Evolutionary conservation across 1,140 invertebrate genomes (phyloP), one percentile per base, ranked within the genome.

Genomic region (Drosophila arizonae): DNA sequence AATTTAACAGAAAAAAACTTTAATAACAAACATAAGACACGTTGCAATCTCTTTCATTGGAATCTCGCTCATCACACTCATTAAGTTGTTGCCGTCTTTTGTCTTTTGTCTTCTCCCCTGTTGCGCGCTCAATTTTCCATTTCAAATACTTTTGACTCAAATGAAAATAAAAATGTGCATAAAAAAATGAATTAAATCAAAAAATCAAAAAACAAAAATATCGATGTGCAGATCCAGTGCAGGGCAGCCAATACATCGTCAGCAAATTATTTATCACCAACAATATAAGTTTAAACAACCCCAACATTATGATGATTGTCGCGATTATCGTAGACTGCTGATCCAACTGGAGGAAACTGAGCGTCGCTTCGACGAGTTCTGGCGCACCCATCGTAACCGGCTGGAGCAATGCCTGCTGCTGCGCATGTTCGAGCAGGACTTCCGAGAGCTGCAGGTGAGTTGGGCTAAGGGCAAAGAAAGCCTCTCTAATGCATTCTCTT

Each of bases 271-370:
- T 84, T 90, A 90, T 72, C 82, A 87, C 67, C 85, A 87, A 87
- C 82, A 79, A 87, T 84, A 87, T 77, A 90, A 81, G 71, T 80
- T 90, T 79, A 86, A 82, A 77, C 70, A 87, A 85, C 78, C 82
- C 21, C 81, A 90, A 90, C 78, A 85, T 78, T 82, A 82, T 87
- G 87, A 89, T 81, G 81, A 90, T 72, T 84, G 80, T 92, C 90
- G 77, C 75, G 77, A 84, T 86, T 88, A 85, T 85, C 85, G 72
- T 91, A 97, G 97, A 92, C 94, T 99, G 91, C 93, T 99, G 48
- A 95, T 98, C 33, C 97, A 99, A 93, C 93, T 99, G 78, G 97
- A 98, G 92, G 98, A 99, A 93, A 99, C 97, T 62, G 97, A 98
- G 92, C 94, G 95, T 79, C 96, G 96, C 57, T 99, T 99, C 92